phyloP scores from a whole-genome alignment of 2,797 vertebrate genomes.

The Petrocephalus sullivani region DNA sequence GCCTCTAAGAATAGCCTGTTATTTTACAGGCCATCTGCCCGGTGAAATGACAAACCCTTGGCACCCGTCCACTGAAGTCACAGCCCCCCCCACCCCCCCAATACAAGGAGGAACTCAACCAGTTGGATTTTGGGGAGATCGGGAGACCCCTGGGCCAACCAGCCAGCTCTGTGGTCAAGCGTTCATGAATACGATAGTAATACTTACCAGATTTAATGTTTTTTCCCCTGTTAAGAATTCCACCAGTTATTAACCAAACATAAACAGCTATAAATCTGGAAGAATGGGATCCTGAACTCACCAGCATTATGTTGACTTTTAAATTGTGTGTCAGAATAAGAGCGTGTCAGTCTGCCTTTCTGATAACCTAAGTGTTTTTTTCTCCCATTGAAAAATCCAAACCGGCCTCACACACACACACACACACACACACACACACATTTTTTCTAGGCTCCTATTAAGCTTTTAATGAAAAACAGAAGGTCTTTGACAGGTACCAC shows the following conservation, averaged over 20 bases:
- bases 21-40: slow-evolving; percentile 22
- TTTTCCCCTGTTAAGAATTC: neutral
- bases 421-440: neutral
- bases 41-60: neutral
- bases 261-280: neutral
- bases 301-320: neutral
- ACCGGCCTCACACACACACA: neutral
- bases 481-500: neutral
- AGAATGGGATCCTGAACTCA: too few relatives aligned
- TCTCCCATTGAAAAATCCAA: neutral
- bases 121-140: neutral
- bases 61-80: neutral
- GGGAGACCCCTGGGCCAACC: neutral
- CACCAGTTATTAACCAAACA: neutral
- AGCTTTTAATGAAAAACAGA: slow-evolving; percentile 6
- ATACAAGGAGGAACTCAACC: neutral
- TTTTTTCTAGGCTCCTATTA: neutral
- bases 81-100: neutral
- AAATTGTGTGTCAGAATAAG: neutral
- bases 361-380: neutral
- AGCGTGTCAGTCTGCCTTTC: neutral
- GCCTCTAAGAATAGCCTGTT: slow-evolving; percentile 15
- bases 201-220: neutral
- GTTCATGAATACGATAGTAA: neutral
- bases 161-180: neutral